Evolutionary conservation across 2,113 vertebrate genomes (phyloP).

Genomic region (Sphyrna mokarran): DNA sequence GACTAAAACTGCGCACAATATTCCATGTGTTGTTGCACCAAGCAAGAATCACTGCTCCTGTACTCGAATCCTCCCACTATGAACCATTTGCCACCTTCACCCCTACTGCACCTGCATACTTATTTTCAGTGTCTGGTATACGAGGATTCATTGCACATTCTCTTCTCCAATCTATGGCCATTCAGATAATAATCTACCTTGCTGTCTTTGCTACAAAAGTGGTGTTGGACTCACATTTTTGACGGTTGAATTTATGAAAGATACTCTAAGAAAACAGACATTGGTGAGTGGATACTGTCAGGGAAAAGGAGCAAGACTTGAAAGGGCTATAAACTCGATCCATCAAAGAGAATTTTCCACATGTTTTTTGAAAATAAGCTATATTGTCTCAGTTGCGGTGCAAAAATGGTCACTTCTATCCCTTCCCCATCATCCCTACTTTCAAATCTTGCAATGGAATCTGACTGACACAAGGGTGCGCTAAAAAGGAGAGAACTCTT

Average conservation of each 20-base stretch:
- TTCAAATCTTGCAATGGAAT: background rate
- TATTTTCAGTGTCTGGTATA: too few relatives aligned
- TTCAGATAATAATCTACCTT: too few relatives aligned
- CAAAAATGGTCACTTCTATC: background rate
- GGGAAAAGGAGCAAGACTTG: background rate
- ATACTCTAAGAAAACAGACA: background rate
- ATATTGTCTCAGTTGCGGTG: background rate
- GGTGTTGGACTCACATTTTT: too few relatives aligned
- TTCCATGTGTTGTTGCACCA: too few relatives aligned
- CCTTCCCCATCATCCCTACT: background rate
- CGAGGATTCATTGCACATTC: too few relatives aligned
- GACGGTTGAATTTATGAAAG: background rate
- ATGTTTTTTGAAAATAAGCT: background rate
- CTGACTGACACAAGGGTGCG: background rate
- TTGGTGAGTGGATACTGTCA: background rate
- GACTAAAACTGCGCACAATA: too few relatives aligned
- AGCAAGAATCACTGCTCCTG: too few relatives aligned
- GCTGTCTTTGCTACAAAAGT: too few relatives aligned
- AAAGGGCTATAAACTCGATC: background rate
- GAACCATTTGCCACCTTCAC: too few relatives aligned
- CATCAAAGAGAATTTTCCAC: background rate
- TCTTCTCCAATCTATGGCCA: too few relatives aligned
- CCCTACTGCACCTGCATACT: too few relatives aligned
- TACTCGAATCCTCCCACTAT: too few relatives aligned
- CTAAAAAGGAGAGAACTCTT: conserved; percentile 56